These are phyloP conservation scores for Graphium colonna DNA, from an alignment of 2,888 invertebrate genomes.

Conservation along the genomic window DNA sequence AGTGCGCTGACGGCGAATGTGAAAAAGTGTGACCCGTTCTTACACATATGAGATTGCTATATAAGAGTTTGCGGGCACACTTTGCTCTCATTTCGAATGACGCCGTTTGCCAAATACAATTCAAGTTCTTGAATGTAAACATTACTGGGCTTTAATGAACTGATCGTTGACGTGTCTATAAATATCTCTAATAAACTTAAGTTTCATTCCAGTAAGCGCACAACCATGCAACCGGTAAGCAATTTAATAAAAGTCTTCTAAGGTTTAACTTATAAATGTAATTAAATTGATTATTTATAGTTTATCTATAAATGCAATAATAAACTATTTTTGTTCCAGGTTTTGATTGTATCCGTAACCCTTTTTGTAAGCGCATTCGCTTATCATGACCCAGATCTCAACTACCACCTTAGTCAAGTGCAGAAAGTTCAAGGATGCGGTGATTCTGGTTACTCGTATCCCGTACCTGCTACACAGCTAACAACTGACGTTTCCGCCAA, in stretches of 20 bases:
- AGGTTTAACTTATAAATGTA: no score
- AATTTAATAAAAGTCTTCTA: not conserved
- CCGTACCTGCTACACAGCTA: slow-evolving; percentile 76
- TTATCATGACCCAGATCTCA: slow-evolving; percentile 72
- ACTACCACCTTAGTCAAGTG: slow-evolving; percentile 67
- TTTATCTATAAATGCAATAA: no score
- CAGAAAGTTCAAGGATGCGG: slow-evolving; percentile 55
- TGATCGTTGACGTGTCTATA: slow-evolving; percentile 9
- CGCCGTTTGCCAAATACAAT: slow-evolving; percentile 72
- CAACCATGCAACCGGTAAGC: slow-evolving; percentile 63
- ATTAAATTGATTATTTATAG: no score
- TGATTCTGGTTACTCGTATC: slow-evolving; percentile 76
- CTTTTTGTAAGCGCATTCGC: slow-evolving; percentile 50
- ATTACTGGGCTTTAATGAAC: slow-evolving; percentile 18
- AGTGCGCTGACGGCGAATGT: slow-evolving; percentile 62
- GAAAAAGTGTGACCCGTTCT: slow-evolving; percentile 76
- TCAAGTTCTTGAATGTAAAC: slow-evolving; percentile 31
- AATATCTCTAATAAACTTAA: slow-evolving; percentile 24
- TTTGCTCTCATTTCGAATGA: slow-evolving; percentile 78
- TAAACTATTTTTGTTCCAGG: slow-evolving; percentile 50
- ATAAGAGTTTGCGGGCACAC: slow-evolving; percentile 70
- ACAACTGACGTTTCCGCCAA: slow-evolving; percentile 48
- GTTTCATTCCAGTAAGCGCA: slow-evolving; percentile 16
- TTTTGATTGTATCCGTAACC: slow-evolving; percentile 42
- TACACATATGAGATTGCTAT: slow-evolving; percentile 77